Evolutionary conservation across 2,888 invertebrate species (phyloP).

Genomic region (Antitype chi): DNA sequence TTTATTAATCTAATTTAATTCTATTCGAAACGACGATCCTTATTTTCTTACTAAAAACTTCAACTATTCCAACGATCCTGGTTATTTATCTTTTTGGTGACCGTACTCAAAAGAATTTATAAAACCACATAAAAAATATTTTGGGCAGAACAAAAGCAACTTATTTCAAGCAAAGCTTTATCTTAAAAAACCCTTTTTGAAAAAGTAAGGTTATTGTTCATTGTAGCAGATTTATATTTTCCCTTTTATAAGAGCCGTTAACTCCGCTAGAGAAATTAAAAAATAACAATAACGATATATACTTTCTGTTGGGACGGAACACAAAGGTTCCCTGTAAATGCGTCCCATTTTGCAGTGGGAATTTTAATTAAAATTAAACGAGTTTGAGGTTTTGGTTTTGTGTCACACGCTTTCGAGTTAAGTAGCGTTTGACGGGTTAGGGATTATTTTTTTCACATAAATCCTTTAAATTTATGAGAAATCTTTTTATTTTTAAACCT

Average conservation of each 20-base stretch:
- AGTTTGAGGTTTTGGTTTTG: slow-evolving; percentile 67
- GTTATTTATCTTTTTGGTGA: too few relatives aligned
- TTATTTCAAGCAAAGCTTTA: slow-evolving; percentile 55
- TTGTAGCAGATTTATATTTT: slow-evolving; percentile 66
- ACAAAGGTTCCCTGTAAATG: slow-evolving; percentile 72
- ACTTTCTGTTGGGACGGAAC: slow-evolving; percentile 64
- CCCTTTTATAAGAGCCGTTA: slow-evolving; percentile 65
- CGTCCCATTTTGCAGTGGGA: slow-evolving; percentile 69
- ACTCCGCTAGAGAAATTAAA: slow-evolving; percentile 70
- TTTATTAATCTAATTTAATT: too few relatives aligned
- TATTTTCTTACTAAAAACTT: too few relatives aligned
- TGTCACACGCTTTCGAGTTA: slow-evolving; percentile 64
- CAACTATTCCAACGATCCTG: too few relatives aligned
- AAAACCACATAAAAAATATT: slow-evolving; percentile 47
- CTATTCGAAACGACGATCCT: too few relatives aligned
- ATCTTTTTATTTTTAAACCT: slow-evolving; percentile 31
- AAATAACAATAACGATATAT: slow-evolving; percentile 72
- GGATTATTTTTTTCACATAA: slow-evolving; percentile 51
- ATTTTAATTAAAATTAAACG: slow-evolving; percentile 73
- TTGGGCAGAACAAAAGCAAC: slow-evolving; percentile 51
- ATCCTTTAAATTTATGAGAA: slow-evolving; percentile 33
- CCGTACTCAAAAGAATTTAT: slow-evolving; percentile 10
- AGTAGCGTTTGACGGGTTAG: slow-evolving; percentile 57
- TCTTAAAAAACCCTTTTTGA: slow-evolving; percentile 67
- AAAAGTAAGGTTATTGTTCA: slow-evolving; percentile 69